Conservation (phyloP, 2,888 invertebrate genomes). For the Alloplasta piceator region DNA sequence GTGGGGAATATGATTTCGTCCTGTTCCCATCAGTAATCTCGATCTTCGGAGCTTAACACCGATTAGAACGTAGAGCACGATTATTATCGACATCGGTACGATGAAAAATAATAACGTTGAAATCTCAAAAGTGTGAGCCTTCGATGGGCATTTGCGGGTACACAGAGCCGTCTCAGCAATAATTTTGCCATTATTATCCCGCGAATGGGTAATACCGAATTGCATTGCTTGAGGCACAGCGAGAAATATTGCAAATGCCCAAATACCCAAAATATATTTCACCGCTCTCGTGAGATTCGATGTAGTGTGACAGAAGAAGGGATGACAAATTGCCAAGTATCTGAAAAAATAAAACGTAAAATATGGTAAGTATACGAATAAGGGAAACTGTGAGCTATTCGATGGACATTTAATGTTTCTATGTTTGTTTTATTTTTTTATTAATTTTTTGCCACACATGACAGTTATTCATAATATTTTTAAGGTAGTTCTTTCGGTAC, state of each 20-base stretch:
- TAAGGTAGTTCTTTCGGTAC: no score
- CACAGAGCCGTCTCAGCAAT: slow-evolving; percentile 85
- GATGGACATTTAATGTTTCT: no score
- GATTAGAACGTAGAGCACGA: slow-evolving; percentile 91
- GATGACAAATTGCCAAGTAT: slow-evolving; percentile 83
- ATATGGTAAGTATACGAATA: not conserved
- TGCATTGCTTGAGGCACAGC: slow-evolving; percentile 92
- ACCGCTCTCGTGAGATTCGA: slow-evolving; percentile 93
- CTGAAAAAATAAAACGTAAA: slow-evolving; percentile 60
- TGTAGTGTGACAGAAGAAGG: slow-evolving; percentile 92
- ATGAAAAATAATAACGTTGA: slow-evolving; percentile 93
- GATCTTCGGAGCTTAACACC: slow-evolving; percentile 89
- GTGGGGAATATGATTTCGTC: slow-evolving; percentile 85
- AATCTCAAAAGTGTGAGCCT: slow-evolving; percentile 90
- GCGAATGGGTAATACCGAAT: slow-evolving; percentile 88
- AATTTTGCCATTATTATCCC: slow-evolving; percentile 80
- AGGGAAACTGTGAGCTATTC: no score
- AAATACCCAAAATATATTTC: slow-evolving; percentile 89
- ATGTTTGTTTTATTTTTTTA: no score
- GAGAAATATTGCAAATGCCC: slow-evolving; percentile 90
- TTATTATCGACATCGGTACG: slow-evolving; percentile 94
- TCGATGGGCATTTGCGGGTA: slow-evolving; percentile 85
- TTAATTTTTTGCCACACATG: no score
- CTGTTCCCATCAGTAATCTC: slow-evolving; percentile 82
- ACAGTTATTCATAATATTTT: no score